Conservation (phyloP, 2,888 invertebrate species). For the Protonemura montana region DNA sequence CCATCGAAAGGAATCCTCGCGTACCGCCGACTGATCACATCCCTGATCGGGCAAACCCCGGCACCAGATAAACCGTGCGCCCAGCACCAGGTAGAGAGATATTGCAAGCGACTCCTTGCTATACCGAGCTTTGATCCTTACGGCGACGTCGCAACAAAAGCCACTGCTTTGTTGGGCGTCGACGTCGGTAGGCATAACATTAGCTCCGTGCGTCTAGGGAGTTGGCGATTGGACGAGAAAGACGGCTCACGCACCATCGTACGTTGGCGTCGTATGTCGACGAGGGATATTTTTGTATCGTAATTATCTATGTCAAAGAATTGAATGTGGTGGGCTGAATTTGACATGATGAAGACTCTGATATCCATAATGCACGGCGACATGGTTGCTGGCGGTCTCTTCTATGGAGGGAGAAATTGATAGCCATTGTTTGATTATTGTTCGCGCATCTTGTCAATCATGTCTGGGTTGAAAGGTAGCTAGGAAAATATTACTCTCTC, state of each 20-base stretch:
- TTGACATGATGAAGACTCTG: neutral
- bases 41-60: too few species aligned
- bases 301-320: neutral
- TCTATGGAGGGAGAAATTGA: neutral
- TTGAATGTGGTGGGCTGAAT: neutral
- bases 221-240: neutral
- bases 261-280: neutral
- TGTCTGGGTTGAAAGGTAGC: too few species aligned
- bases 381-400: neutral
- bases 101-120: neutral
- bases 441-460: too few species aligned
- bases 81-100: neutral
- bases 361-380: neutral
- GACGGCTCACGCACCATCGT: neutral
- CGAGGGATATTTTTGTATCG: neutral
- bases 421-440: too few species aligned
- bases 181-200: neutral
- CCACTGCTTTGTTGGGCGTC: neutral
- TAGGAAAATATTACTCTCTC: too few species aligned
- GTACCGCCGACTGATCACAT: too few species aligned
- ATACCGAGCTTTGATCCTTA: neutral
- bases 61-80: too few species aligned
- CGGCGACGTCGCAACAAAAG: slow-evolving; percentile 2
- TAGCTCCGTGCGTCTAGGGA: neutral
- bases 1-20: too few species aligned